Base-by-base conservation (phyloP, 2,797 vertebrate species). In the Oceanodroma leucorhoa region DNA sequence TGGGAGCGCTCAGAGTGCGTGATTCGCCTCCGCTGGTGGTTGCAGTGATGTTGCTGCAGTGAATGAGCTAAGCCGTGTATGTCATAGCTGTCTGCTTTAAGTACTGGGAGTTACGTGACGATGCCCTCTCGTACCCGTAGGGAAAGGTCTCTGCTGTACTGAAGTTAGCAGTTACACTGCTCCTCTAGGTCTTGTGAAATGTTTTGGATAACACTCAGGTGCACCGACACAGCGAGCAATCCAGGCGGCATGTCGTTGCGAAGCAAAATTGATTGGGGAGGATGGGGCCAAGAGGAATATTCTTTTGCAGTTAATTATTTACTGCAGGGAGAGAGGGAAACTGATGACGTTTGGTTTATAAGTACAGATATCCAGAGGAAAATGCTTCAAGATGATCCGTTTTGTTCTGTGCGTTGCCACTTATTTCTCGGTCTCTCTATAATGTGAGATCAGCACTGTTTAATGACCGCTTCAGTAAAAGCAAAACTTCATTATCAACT, bases 291-390 rank as follows among this genome's bases (percentile, higher is more conserved):
- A 88, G 80, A 86, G 34, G 69, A 93, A 53, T 93, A 41, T 67
- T 91, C 73, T 83, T 78, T 66, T 53, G 43, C 87, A 87, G 94
- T 91, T 95, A 94, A 91, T 96, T 89, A 95, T 96, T 94, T 94
- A 89, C 88, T 66, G 45, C 58, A 61, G 77, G 34, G 83, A 84
- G 80, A 84, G 45, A 83, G 67, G 41, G 60, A 73, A 79, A 48
- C 83, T 75, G 85, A 6, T 78, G 53, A 32, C 73, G 29, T 87
- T 96, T 89, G 62, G 38, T 82, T 91, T 95, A 27, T 79, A 86
- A 66, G 90, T 90, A 86, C 71, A 76, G 48, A 26, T 90, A 81
- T 51, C 57, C 55, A 79, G 67, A 90, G 66, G 62, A 88, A 86
- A 87, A 79, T 17, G 38, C 50, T 86, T 93, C 3, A 15, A 27